Conservation (phyloP, 2,888 invertebrate species). For the Xestia xanthographa region DNA sequence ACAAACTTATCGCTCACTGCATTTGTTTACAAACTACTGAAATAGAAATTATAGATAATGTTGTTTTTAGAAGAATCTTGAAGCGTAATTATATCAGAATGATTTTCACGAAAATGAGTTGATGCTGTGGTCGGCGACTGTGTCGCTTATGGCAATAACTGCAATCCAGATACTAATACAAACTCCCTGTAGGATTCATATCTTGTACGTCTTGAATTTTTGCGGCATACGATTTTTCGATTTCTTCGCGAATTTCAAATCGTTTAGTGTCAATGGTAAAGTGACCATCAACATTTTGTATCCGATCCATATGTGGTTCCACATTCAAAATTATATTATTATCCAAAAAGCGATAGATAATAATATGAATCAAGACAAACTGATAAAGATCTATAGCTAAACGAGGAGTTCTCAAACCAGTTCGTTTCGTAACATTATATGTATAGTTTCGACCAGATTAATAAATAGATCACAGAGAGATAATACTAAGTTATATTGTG, state of each 20-base stretch:
- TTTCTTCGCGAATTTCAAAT: background rate
- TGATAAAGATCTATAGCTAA: conserved; percentile 23
- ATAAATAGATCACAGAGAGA: background rate
- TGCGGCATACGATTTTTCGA: background rate
- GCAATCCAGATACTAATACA: background rate
- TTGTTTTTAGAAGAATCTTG: background rate
- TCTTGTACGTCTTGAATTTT: background rate
- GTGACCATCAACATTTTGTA: background rate
- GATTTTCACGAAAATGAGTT: background rate
- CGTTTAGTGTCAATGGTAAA: background rate
- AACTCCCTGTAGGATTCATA: background rate
- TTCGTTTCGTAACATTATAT: conserved; percentile 18
- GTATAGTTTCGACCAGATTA: background rate
- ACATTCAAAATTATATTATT: background rate
- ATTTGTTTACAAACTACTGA: conserved; percentile 41
- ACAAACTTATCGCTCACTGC: conserved; percentile 3
- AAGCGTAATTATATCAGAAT: background rate
- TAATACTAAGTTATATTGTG: conserved; percentile 26
- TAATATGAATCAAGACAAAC: conserved; percentile 15
- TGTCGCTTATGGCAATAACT: background rate
- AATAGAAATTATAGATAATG: conserved; percentile 28
- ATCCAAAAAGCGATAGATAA: conserved; percentile 14
- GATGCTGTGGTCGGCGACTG: background rate
- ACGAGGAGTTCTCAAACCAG: conserved; percentile 15
- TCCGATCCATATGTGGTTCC: background rate